Evolutionary conservation across 2,113 vertebrate species (phyloP), one percentile per base, ranked within the genome.

Genomic region (Dendropsophus ebraccatus): DNA sequence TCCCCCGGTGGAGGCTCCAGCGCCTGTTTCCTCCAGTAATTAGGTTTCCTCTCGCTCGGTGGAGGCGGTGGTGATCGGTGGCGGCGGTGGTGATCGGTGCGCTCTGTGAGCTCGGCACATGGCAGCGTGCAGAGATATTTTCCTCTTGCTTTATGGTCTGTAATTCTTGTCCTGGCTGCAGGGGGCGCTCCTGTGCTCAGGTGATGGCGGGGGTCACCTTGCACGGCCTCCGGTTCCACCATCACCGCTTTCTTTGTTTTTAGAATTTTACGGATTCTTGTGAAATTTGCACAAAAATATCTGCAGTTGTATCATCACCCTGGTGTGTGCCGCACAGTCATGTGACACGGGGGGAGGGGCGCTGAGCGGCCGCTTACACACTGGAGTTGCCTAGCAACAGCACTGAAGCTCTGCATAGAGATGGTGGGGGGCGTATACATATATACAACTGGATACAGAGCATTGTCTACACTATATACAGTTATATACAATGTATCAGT

Each of bases 21-120:
- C 56, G 78, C 56, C 78, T 28, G 17, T 11, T 82, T 82, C 45
- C 41, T 70, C 30, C 62, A 32, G 25, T 82, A 69, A 82, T 82
- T 82, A 50, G 60, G 23, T 82, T 67, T 49, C 69, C 45, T n/a
- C 23, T 80, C 2, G 8, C 32, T 80, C 80, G 62, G 25, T 17
- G 58, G 37, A 62, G 37, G 32, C 60, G 54, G 54, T 23, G 41
- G 49, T n/a, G n/a, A 80, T 45, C 25, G 58, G 37, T 45, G 37
- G 32, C 60, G 54, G 54, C 35, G 41, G 49, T 62, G 41, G 49
- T 62, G 19, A 32, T 35, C 25, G 12, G 4, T 32, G 8, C 17
- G 25, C 75, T n/a, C 3, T 58, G 60, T 13, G 12, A 30, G 32
- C 10, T 28, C 3, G 41, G 58, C 79, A 65, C 41, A 49, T 78